phyloP scores from a whole-genome alignment of 1,140 invertebrate species.

The Brachionus paranguensis region DNA sequence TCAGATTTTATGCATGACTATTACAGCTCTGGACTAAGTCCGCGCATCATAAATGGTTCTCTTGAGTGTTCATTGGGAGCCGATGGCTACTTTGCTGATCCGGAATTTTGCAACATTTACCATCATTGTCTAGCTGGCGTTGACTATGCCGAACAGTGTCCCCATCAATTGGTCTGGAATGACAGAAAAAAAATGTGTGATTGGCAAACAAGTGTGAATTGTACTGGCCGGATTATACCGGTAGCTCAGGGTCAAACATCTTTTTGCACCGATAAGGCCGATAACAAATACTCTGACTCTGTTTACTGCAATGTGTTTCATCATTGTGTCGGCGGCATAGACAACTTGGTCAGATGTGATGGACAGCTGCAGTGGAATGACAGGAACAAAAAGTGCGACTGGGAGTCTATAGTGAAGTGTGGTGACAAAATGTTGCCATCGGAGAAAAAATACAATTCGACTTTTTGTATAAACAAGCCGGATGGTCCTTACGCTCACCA shows the following conservation, averaged over 20 bases:
- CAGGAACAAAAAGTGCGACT: slow-evolving; percentile 16
- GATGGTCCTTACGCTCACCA: slow-evolving; percentile 37
- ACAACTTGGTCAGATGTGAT: slow-evolving; percentile 28
- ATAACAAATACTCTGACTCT: slow-evolving; percentile 30
- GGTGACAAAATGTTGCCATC: slow-evolving; percentile 18
- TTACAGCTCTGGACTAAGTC: background rate
- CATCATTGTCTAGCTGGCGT: slow-evolving; percentile 36
- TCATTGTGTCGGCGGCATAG: slow-evolving; percentile 35
- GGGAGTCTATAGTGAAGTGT: slow-evolving; percentile 18
- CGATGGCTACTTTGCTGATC: slow-evolving; percentile 37
- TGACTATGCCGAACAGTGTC: slow-evolving; percentile 36
- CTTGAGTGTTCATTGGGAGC: slow-evolving; percentile 5
- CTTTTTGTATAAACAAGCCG: slow-evolving; percentile 39
- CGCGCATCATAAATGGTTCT: slow-evolving; percentile 19
- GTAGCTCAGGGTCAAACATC: slow-evolving; percentile 29
- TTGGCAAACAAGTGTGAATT: slow-evolving; percentile 40
- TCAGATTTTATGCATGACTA: background rate
- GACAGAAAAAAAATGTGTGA: slow-evolving; percentile 39
- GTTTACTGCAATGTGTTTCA: slow-evolving; percentile 40
- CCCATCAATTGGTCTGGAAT: slow-evolving; percentile 38
- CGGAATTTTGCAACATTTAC: slow-evolving; percentile 35
- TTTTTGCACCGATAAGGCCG: slow-evolving; percentile 33
- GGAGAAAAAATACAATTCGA: slow-evolving; percentile 17
- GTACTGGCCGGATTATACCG: slow-evolving; percentile 30
- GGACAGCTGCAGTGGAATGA: slow-evolving; percentile 23